Conservation (phyloP, 2,797 vertebrate species). For the Enteromius paludinosus region DNA sequence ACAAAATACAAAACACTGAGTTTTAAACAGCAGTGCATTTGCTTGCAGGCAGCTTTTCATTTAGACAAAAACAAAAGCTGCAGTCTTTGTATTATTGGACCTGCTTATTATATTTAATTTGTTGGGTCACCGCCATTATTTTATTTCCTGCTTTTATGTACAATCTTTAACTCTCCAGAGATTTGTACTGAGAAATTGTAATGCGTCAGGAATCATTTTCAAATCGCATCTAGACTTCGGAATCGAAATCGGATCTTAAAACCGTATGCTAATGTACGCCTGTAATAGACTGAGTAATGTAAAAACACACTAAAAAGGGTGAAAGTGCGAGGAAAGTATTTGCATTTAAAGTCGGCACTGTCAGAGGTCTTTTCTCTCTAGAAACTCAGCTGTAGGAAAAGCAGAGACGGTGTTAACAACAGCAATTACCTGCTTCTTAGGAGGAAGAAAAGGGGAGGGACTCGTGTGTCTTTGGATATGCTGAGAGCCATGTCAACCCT, state of each 20-base stretch:
- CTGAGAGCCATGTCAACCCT: slow-evolving; percentile 6
- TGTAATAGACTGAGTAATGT: slow-evolving; percentile 5
- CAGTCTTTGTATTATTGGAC: neutral
- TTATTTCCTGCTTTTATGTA: neutral
- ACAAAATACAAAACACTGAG: neutral
- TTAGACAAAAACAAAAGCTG: slow-evolving; percentile 6
- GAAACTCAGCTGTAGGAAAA: slow-evolving; percentile 51
- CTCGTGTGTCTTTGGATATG: slow-evolving; percentile 18
- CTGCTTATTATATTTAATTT: slow-evolving; percentile 20
- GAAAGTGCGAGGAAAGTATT: slow-evolving; percentile 19
- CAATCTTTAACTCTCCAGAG: neutral
- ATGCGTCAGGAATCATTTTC: neutral
- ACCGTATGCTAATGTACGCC: neutral
- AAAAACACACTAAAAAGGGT: neutral
- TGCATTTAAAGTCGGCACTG: slow-evolving; percentile 43
- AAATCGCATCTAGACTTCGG: neutral
- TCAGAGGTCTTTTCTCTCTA: slow-evolving; percentile 47
- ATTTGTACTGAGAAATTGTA: neutral
- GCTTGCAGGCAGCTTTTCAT: neutral
- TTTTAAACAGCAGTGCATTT: neutral
- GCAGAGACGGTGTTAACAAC: slow-evolving; percentile 58
- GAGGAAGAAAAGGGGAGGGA: slow-evolving; percentile 50
- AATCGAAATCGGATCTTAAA: slow-evolving; percentile 15
- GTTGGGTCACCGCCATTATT: neutral
- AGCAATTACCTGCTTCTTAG: slow-evolving; percentile 61